Percentiles rank a stretch among this genome's conserved stretches.
Evolutionary conservation across 2,797 vertebrate genomes (phyloP).

Genomic region (Gila robusta): DNA sequence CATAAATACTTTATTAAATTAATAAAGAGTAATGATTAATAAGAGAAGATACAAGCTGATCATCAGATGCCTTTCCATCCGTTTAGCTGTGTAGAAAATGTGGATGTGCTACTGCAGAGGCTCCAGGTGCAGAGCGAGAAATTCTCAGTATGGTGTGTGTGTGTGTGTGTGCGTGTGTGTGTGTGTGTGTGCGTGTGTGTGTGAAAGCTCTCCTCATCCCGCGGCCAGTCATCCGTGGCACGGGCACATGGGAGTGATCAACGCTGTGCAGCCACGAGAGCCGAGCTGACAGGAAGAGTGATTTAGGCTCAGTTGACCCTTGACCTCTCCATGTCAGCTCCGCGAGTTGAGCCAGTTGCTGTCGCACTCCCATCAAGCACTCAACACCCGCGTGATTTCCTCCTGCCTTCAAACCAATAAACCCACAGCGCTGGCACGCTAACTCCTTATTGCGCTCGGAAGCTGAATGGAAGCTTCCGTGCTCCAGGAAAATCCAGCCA

Average conservation of each 20-base stretch:
- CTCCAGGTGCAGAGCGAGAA: conserved; percentile 31
- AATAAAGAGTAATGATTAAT: neutral
- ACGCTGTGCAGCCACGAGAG: conserved; percentile 79
- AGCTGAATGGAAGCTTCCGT: neutral
- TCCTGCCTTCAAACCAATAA: conserved; percentile 32
- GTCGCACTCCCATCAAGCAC: conserved; percentile 65
- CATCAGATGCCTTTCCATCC: neutral
- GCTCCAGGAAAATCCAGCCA: conserved; percentile 42
- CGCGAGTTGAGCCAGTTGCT: conserved; percentile 62
- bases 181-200: conserved; percentile 13
- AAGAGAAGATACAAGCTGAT: neutral
- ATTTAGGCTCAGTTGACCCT: conserved; percentile 82
- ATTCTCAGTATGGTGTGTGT: conserved; percentile 41
- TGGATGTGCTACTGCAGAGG: conserved; percentile 27
- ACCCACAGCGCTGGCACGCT: neutral
- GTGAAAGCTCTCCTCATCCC: conserved; percentile 62
- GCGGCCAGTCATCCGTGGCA: conserved; percentile 79
- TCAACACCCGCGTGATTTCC: conserved; percentile 34
- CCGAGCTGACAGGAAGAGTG: conserved; percentile 82
- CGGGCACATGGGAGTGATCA: conserved; percentile 81
- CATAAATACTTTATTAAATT: neutral
- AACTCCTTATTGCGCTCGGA: neutral
- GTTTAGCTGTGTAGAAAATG: neutral
- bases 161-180: conserved; percentile 12
- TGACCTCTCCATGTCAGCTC: conserved; percentile 72